Percentiles rank a stretch among this genome's conserved stretches.
Conservation (phyloP, 2,888 invertebrate genomes). For the Chromoteleia sp. region DNA sequence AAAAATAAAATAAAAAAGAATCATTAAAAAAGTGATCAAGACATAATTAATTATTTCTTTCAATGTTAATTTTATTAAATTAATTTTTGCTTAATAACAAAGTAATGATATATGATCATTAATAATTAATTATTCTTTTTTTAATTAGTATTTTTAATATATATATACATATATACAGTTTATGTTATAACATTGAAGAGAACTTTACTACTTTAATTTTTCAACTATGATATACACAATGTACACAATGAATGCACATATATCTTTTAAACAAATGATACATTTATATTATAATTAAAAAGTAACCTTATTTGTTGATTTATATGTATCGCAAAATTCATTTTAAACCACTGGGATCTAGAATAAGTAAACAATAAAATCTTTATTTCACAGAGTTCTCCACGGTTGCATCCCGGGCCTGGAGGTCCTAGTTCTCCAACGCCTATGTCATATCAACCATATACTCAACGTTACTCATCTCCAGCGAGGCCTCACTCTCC, state of each 20-base stretch:
- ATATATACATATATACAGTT: no score
- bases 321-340: no score
- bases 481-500: constrained; percentile 83
- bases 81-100: not conserved
- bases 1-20: not conserved
- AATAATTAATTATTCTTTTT: constrained; percentile 4
- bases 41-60: constrained; percentile 11
- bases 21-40: not conserved
- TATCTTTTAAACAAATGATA: no score
- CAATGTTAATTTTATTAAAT: not conserved
- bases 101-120: constrained; percentile 5
- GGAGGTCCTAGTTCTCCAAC: constrained; percentile 83
- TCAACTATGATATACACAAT: no score
- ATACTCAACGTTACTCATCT: constrained; percentile 83
- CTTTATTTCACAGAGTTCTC: constrained; percentile 78
- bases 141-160: not conserved
- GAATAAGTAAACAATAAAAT: constrained; percentile 10
- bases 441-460: constrained; percentile 84
- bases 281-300: no score
- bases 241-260: no score
- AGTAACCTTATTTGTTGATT: no score
- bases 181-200: no score
- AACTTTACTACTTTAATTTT: no score
- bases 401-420: constrained; percentile 82
- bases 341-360: not conserved